Evolutionary conservation across 35 echinoderm and acorn worm genomes (phyloP).

Genomic region (Apostichopus parvimensis): DNA sequence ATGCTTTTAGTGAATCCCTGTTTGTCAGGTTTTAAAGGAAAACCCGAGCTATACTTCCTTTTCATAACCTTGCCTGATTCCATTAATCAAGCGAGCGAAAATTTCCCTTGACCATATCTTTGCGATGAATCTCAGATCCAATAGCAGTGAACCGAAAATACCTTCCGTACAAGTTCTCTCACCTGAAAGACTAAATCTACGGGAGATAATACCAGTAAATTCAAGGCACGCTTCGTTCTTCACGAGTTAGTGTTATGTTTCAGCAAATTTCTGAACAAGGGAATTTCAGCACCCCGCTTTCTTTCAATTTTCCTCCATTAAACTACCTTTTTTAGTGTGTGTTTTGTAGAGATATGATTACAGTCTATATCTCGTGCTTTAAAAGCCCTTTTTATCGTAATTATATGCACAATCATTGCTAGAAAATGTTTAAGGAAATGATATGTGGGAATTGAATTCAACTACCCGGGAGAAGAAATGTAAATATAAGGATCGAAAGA

Average conservation of each 20-base stretch:
- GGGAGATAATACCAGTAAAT: not conserved
- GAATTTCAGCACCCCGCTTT: not conserved
- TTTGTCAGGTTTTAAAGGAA: too few species aligned
- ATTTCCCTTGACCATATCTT: too few species aligned
- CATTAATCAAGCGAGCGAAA: too few species aligned
- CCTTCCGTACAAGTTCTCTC: too few species aligned
- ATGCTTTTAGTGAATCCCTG: too few species aligned
- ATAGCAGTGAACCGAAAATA: too few species aligned
- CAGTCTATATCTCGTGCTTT: not conserved
- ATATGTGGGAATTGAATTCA: not conserved
- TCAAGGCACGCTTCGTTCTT: not conserved
- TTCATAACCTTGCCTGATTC: too few species aligned
- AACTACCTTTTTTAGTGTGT: not conserved
- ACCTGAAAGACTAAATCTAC: not conserved
- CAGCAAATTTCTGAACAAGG: not conserved
- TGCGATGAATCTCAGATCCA: too few species aligned
- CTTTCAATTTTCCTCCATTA: not conserved
- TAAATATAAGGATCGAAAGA: not conserved
- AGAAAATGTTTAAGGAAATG: not conserved
- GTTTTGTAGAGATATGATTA: not conserved
- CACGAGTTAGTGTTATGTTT: not conserved
- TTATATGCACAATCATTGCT: not conserved
- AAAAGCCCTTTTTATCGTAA: not conserved
- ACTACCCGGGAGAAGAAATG: not conserved
- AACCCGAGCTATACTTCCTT: too few species aligned